A percentile compares a stretch with the other conserved stretches of the same genome.
Conservation (phyloP, 2,888 invertebrate genomes). For the Agrotis segetum region DNA sequence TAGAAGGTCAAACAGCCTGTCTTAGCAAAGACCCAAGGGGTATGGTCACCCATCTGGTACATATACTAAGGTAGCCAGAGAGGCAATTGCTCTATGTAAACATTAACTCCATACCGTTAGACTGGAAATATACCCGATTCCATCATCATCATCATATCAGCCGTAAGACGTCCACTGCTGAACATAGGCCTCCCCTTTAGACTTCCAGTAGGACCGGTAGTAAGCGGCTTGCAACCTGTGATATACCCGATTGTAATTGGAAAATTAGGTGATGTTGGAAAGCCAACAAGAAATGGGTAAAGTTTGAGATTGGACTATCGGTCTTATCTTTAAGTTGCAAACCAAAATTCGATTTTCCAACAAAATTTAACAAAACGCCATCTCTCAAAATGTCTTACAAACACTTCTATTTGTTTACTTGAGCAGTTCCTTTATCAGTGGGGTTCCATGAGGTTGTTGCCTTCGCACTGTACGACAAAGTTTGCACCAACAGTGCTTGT, state of each 20-base stretch:
- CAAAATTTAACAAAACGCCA: neutral
- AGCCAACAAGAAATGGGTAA: neutral
- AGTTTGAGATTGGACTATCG: neutral
- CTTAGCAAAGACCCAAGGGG: no score
- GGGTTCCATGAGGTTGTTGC: constrained; percentile 38
- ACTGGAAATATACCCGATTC: neutral
- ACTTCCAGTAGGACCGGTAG: no score
- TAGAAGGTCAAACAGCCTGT: no score
- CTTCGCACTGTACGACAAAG: constrained; percentile 37
- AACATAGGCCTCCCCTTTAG: no score
- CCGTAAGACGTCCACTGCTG: no score
- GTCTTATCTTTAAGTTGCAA: neutral
- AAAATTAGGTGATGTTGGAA: neutral
- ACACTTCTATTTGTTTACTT: constrained; percentile 34
- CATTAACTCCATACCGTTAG: neutral
- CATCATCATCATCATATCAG: no score
- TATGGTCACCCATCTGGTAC: neutral
- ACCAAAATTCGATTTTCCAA: neutral
- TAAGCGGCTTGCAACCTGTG: no score
- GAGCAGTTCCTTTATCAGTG: constrained; percentile 37
- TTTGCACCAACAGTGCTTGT: constrained; percentile 46
- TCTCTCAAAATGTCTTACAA: constrained; percentile 1
- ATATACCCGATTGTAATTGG: neutral
- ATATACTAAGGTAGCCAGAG: neutral
- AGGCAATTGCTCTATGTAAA: neutral